These are phyloP conservation scores for Melanargia galathea DNA, from an alignment of 2,888 invertebrate species.

Conservation along the genomic window DNA sequence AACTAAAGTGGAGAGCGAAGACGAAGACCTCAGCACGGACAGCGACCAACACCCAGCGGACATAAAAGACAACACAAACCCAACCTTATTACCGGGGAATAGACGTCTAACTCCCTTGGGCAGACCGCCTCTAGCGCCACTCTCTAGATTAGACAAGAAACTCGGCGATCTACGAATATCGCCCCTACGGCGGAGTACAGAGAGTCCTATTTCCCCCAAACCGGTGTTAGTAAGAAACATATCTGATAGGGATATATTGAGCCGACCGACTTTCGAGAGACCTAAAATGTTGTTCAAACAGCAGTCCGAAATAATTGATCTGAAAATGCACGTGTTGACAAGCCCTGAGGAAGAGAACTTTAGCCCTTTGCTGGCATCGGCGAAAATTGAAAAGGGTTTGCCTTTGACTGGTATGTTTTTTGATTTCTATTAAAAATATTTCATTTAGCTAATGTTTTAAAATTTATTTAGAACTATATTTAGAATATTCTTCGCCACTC, in stretches of 20 bases:
- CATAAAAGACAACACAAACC: slow-evolving; percentile 54
- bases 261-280: slow-evolving; percentile 61
- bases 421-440: background rate
- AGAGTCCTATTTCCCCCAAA: slow-evolving; percentile 60
- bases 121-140: slow-evolving; percentile 65
- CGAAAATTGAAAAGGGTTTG: slow-evolving; percentile 71
- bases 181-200: slow-evolving; percentile 66
- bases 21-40: slow-evolving; percentile 72
- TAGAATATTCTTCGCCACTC: too few species aligned
- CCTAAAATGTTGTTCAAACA: slow-evolving; percentile 73
- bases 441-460: too few species aligned
- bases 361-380: slow-evolving; percentile 57
- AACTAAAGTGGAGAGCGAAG: slow-evolving; percentile 79
- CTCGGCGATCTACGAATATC: slow-evolving; percentile 67
- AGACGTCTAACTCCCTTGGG: slow-evolving; percentile 65
- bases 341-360: slow-evolving; percentile 69
- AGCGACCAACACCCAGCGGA: slow-evolving; percentile 70
- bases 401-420: slow-evolving; percentile 71
- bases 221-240: slow-evolving; percentile 60
- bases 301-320: slow-evolving; percentile 74
- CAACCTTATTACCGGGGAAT: slow-evolving; percentile 46
- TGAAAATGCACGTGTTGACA: slow-evolving; percentile 70
- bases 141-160: slow-evolving; percentile 66
- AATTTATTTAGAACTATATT: too few species aligned
- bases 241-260: slow-evolving; percentile 62